phyloP scores from a whole-genome alignment of 2,113 vertebrate genomes.

The Engraulis encrasicolus region DNA sequence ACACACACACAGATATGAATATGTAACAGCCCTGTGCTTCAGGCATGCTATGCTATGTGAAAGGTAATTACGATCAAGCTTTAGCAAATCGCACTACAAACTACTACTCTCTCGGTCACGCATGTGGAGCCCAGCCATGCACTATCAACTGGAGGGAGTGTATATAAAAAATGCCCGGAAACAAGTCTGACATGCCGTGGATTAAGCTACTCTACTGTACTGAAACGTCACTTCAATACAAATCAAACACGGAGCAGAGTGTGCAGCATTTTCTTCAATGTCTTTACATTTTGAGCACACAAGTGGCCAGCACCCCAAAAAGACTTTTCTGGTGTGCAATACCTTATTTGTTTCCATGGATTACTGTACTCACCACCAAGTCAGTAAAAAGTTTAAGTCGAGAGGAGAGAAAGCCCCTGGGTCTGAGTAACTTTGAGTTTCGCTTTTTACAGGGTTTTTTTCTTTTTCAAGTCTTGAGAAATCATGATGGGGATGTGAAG shows the following conservation, averaged over 20 bases:
- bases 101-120: conserved; percentile 40
- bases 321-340: too few species aligned
- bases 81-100: conserved; percentile 31
- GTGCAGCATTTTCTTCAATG: too few species aligned
- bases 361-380: conserved; percentile 9
- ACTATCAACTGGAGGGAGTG: conserved; percentile 27
- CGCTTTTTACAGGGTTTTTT: not conserved
- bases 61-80: conserved; percentile 26
- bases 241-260: too few species aligned
- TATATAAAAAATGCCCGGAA: not conserved
- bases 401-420: conserved; percentile 1
- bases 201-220: too few species aligned
- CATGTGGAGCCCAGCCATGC: conserved; percentile 10
- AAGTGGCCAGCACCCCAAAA: too few species aligned
- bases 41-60: conserved; percentile 14
- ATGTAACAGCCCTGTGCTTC: conserved; percentile 5
- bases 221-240: too few species aligned
- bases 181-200: too few species aligned
- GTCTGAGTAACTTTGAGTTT: not conserved
- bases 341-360: conserved; percentile 22
- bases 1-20: conserved; percentile 10
- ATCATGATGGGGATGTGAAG: not conserved
- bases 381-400: too few species aligned
- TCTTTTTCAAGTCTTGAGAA: not conserved
- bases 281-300: too few species aligned